Base-by-base conservation (phyloP, 2,888 invertebrate species). In the Selenia dentaria region DNA sequence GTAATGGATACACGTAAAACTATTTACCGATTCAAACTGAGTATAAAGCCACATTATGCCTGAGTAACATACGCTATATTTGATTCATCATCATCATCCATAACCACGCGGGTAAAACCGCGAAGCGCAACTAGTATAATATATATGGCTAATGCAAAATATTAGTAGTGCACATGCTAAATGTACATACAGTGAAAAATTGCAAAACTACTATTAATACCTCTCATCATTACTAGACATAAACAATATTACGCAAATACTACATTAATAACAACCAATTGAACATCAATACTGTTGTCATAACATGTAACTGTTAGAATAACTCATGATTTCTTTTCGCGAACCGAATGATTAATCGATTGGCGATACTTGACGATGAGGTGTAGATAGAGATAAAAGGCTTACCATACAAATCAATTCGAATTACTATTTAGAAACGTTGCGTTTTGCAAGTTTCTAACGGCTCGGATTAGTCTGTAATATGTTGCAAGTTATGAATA, bases 401-500 rank as follows among this genome's bases (percentile, higher is more conserved):
- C 35, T 33, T 25, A 28, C 22, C 33, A 65, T 67, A 74, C 70
- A 69, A 74, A 74, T 68, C 66, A 62, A 61, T 64, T 10, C 62
- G 64, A 70, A 74, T 22, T 22, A 22, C 6, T 8, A 22, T 22
- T 75, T 80, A 80, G 78, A 81, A 83, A 81, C 78, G 55, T 76
- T 51, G 73, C 69, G 74, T 75, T 67, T 66, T 62, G 70, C 73
- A 66, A 69, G 73, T 73, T 70, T 71, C 72, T 69, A 72, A 64
- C 69, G 62, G 59, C 51, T 57, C 59, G 64, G 62, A 70, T 72
- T 70, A 68, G 67, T 68, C 64, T 38, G 63, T 68, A 70, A 65
- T 69, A 61, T 77, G 71, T 79, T 81, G 79, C 77, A 77, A 83
- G 80, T 79, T 82, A 83, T 83, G 83, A 83, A 83, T 83, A 83